phyloP scores from a whole-genome alignment of 1,140 invertebrate species.

The Luehdorfia chinensis region DNA sequence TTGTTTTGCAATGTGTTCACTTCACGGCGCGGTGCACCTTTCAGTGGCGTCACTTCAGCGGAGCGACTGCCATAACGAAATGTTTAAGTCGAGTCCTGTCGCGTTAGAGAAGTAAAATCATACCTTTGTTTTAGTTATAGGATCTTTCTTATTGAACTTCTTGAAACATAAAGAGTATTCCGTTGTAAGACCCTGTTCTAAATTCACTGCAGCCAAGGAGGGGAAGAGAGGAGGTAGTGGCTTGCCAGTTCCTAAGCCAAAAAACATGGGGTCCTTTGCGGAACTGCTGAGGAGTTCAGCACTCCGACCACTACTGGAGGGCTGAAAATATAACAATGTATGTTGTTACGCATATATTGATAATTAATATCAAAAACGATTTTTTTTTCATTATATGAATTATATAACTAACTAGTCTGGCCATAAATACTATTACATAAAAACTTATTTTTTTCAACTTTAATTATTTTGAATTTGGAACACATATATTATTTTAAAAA shows the following conservation, averaged over 20 bases:
- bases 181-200: slow-evolving; percentile 36
- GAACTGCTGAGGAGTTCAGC: slow-evolving; percentile 45
- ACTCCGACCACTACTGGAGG: slow-evolving; percentile 62
- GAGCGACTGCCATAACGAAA: too few relatives aligned
- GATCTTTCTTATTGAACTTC: slow-evolving; percentile 66
- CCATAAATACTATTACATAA: too few relatives aligned
- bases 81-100: too few relatives aligned
- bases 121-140: slow-evolving; percentile 63
- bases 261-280: slow-evolving; percentile 26
- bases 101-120: not conserved
- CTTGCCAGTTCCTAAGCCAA: slow-evolving; percentile 26
- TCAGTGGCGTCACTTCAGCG: not conserved
- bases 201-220: slow-evolving; percentile 32
- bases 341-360: not conserved
- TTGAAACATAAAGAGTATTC: slow-evolving; percentile 57
- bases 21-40: not conserved
- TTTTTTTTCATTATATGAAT: too few relatives aligned
- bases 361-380: too few relatives aligned
- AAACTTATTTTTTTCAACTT: too few relatives aligned
- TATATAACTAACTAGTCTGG: too few relatives aligned
- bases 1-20: not conserved
- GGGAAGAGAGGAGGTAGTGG: slow-evolving; percentile 44
- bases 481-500: too few relatives aligned
- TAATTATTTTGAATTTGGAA: too few relatives aligned
- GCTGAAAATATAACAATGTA: slow-evolving; percentile 30